These are phyloP conservation scores for Bursaphelenchus mucronatus DNA, from an alignment of 1,140 invertebrate genomes.

Conservation along the genomic window DNA sequence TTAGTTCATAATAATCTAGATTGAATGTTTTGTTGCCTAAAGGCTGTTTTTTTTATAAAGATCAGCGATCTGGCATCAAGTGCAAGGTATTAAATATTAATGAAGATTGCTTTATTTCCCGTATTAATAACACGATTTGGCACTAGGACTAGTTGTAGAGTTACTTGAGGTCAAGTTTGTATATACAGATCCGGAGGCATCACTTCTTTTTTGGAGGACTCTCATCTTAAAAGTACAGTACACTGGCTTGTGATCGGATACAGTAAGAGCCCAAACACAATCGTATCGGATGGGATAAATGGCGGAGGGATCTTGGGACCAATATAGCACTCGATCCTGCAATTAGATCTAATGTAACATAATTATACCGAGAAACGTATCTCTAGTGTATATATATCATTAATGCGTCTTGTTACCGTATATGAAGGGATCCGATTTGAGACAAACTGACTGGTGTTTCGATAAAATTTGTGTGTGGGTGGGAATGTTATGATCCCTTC, in stretches of 20 bases:
- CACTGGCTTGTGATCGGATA: constrained; percentile 39
- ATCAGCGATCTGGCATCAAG: no score
- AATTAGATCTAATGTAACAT: constrained; percentile 2
- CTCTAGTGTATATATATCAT: constrained; percentile 10
- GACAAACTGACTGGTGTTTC: constrained; percentile 33
- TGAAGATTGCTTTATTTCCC: no score
- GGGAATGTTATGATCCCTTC: constrained; percentile 43
- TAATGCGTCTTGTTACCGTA: constrained; percentile 30
- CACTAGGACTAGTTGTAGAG: no score
- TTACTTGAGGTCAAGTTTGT: no score
- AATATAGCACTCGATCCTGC: constrained; percentile 40
- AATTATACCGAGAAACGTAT: constrained; percentile 3
- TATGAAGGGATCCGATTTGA: constrained; percentile 44
- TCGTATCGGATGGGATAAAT: constrained; percentile 36
- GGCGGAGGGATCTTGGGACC: constrained; percentile 13
- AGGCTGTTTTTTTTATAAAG: no score
- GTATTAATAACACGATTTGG: no score
- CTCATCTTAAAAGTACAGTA: constrained; percentile 25
- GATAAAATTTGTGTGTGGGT: constrained; percentile 45
- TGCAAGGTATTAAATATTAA: no score
- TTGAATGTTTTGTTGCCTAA: no score
- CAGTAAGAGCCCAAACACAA: constrained; percentile 40
- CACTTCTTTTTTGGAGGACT: background rate
- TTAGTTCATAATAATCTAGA: no score
- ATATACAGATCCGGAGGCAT: no score